Conservation (phyloP, 2,797 vertebrate genomes). For the Coracias cyanogaster region DNA sequence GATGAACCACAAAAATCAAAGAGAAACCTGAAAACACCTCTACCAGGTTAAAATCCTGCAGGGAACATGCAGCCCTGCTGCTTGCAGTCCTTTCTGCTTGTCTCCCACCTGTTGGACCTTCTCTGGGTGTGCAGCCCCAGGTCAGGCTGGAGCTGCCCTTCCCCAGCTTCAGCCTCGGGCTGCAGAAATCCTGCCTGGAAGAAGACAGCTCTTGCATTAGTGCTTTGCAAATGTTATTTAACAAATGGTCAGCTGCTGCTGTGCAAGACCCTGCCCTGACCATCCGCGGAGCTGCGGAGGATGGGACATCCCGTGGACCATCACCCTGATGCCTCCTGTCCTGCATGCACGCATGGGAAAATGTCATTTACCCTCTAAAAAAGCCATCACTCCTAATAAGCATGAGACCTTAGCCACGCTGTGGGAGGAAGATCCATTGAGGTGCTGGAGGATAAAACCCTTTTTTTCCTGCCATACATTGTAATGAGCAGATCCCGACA, state of each 20-base stretch:
- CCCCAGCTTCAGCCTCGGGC: fast-evolving
- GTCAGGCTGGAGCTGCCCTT: background rate
- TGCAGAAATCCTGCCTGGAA: background rate
- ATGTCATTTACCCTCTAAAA: background rate
- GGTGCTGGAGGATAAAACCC: background rate
- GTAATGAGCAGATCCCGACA: background rate
- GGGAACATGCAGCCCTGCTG: fast-evolving
- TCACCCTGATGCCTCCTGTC: background rate
- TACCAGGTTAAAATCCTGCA: background rate
- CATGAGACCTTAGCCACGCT: background rate
- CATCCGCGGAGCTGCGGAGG: fast-evolving
- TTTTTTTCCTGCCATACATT: background rate
- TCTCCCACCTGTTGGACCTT: background rate
- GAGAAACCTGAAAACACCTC: background rate
- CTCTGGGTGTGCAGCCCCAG: background rate
- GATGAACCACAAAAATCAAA: background rate
- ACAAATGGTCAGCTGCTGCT: background rate
- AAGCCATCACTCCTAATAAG: background rate
- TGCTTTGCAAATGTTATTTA: background rate
- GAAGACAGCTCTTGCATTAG: background rate
- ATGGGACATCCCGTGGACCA: background rate
- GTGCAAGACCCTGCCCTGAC: background rate
- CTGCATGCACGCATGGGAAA: fast-evolving
- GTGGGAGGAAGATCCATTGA: background rate
- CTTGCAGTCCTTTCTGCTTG: background rate